These are phyloP conservation scores for Sipha flava DNA, from an alignment of 1,140 invertebrate genomes.

Conservation along the genomic window DNA sequence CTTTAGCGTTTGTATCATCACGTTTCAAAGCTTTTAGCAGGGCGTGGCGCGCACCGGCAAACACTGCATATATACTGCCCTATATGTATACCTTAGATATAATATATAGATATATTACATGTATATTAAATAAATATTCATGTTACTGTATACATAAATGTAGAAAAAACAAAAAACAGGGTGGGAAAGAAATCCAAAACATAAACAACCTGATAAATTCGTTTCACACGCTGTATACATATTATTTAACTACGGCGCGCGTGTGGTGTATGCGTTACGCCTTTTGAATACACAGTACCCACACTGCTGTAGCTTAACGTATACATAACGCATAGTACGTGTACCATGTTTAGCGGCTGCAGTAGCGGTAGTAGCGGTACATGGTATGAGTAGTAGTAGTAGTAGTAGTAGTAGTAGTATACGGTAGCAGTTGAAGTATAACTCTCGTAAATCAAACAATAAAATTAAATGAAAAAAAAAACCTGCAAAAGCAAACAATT, in stretches of 20 bases:
- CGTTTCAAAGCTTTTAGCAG: conserved; percentile 15
- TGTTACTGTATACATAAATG: neutral
- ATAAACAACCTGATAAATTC: neutral
- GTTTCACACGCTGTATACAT: neutral
- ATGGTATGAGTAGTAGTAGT: too few relatives aligned
- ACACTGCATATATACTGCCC: neutral
- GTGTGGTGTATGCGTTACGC: neutral
- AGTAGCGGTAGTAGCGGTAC: too few relatives aligned
- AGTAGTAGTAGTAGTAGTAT: too few relatives aligned
- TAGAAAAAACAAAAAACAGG: neutral
- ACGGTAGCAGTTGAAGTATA: too few relatives aligned
- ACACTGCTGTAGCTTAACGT: too few relatives aligned
- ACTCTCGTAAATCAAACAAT: neutral
- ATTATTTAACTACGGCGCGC: too few relatives aligned
- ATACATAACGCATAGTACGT: too few relatives aligned
- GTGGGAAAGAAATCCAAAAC: neutral
- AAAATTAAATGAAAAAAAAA: neutral
- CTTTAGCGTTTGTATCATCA: neutral
- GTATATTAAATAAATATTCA: neutral
- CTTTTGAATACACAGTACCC: neutral
- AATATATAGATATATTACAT: neutral
- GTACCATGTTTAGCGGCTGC: too few relatives aligned
- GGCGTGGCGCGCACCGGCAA: neutral
- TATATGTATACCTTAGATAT: neutral
- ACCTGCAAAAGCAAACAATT: neutral